Percentiles rank a stretch among this genome's conserved stretches.
Conservation (phyloP, 2,113 vertebrate species). For the Galemys pyrenaicus region DNA sequence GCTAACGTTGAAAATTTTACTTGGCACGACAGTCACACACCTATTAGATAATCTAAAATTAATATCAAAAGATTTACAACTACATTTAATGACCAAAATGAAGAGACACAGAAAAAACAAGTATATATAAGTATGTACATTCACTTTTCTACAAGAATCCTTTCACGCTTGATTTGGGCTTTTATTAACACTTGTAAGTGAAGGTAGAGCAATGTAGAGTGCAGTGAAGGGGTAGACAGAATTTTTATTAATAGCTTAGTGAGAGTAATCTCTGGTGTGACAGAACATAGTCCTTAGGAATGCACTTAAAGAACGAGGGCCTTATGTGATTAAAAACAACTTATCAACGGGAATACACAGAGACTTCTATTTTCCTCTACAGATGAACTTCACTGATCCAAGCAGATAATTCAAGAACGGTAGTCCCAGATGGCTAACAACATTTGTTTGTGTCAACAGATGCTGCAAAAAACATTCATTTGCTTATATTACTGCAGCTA, state of each 20-base stretch:
- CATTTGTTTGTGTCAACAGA: background rate
- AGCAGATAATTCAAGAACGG: background rate
- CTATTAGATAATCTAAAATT: constrained; percentile 36
- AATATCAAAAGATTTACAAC: background rate
- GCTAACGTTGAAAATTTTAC: background rate
- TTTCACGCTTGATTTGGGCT: background rate
- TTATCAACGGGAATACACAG: background rate
- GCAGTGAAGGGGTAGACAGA: background rate
- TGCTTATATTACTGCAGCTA: background rate
- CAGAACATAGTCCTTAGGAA: background rate
- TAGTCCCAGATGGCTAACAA: background rate
- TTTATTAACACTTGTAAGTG: background rate
- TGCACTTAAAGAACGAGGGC: background rate
- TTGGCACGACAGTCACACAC: background rate
- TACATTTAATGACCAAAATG: constrained; percentile 23
- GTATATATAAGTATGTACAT: background rate
- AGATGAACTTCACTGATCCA: constrained; percentile 16
- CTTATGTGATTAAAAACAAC: background rate
- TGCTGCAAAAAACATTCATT: background rate
- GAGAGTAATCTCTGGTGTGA: background rate
- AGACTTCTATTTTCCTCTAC: background rate
- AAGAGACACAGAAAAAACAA: constrained; percentile 14
- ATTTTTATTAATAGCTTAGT: background rate
- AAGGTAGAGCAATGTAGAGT: background rate
- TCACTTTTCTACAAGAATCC: background rate